Conservation (phyloP, 2,797 vertebrate species). For the Rhinella marina region DNA sequence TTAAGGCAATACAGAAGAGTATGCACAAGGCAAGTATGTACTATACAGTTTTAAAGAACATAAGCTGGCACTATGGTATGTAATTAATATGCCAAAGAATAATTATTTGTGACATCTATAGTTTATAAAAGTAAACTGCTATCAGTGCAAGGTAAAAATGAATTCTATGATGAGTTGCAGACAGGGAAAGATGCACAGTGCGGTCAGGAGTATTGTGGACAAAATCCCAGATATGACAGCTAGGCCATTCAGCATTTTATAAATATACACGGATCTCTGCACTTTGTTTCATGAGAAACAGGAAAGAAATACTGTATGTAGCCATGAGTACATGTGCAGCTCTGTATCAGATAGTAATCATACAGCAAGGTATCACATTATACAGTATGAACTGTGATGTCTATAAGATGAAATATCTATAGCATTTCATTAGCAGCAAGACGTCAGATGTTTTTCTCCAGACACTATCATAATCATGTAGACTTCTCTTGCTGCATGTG, state of each 20-base stretch:
- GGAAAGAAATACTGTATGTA: background rate
- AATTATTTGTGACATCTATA: background rate
- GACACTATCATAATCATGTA: too few relatives aligned
- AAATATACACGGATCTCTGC: conserved; percentile 12
- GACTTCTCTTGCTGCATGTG: background rate
- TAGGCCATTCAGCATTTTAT: conserved; percentile 8
- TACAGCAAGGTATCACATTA: background rate
- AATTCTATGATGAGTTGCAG: conserved; percentile 13
- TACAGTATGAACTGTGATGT: background rate
- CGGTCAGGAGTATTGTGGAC: conserved; percentile 10
- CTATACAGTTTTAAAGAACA: background rate
- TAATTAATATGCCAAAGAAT: background rate
- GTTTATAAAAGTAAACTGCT: background rate
- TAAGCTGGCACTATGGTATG: background rate
- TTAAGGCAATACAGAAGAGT: background rate
- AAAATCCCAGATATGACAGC: conserved; percentile 32
- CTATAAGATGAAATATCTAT: background rate
- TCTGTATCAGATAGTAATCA: background rate
- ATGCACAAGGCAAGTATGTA: background rate
- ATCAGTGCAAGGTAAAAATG: background rate
- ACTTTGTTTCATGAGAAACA: conserved; percentile 37
- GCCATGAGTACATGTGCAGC: background rate
- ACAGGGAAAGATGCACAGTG: background rate
- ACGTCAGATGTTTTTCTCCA: background rate
- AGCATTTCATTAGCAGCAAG: background rate